Percentiles rank a stretch among this genome's conserved stretches.
Conservation (phyloP, 2,113 vertebrate species). For the Nothoprocta pentlandii region DNA sequence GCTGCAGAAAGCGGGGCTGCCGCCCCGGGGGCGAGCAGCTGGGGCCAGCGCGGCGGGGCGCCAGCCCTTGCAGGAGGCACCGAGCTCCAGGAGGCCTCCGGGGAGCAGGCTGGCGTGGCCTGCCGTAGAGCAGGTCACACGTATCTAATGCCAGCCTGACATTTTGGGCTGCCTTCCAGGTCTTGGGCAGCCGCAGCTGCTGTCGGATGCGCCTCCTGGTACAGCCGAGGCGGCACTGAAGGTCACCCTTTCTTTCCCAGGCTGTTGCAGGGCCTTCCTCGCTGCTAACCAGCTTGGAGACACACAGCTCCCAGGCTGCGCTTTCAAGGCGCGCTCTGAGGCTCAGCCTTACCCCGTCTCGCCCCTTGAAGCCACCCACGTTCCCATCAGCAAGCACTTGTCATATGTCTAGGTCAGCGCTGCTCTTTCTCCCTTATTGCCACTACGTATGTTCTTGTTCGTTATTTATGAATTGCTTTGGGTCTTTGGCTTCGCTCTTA, state of each 20-base stretch:
- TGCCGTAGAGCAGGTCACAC: too few species aligned
- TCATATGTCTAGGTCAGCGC: not conserved
- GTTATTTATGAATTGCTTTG: conserved; percentile 74
- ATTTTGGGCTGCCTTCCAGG: not conserved
- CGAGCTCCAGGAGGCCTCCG: not conserved
- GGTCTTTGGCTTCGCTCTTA: conserved; percentile 64
- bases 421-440: conserved; percentile 35
- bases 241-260: not conserved
- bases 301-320: not conserved
- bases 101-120: not conserved
- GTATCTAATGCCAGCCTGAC: not conserved
- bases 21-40: accelerated
- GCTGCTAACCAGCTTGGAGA: not conserved
- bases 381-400: not conserved
- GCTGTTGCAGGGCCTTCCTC: not conserved
- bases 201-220: not conserved
- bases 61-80: not conserved
- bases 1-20: not conserved
- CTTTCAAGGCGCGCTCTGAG: not conserved
- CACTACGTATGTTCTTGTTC: conserved; percentile 41
- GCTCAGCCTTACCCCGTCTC: not conserved
- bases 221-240: not conserved
- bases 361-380: not conserved
- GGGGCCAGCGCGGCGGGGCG: not conserved
- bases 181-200: not conserved